Base-by-base conservation (phyloP, 2,888 invertebrate genomes). In the Zygogramma bicolorata region DNA sequence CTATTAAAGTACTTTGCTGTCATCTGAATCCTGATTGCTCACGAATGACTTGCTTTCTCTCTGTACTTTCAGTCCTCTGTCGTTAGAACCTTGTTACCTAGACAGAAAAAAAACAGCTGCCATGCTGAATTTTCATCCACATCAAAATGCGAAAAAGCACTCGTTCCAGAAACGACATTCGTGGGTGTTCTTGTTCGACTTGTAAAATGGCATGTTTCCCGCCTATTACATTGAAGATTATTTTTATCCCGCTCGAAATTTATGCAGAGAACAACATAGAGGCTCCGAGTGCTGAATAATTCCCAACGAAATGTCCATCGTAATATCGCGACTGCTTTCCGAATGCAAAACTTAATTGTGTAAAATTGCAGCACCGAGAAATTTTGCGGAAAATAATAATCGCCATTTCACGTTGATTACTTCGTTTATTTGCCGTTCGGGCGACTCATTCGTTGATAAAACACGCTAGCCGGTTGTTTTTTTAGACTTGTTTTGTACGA, bases 211-310 rank as follows among this genome's bases (percentile, higher is more conserved):
- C 84, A 83, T 84, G 84, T 82, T 84, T 84, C 82, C 80, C 83
- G 81, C 82, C 84, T 84, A 83, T 84, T 84, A 84, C 83, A 83
- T 83, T 81, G 81, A 81, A 84, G 82, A 83, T 84, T 84, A 84
- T 84, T 84, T 83, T 85, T 84, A 84, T 84, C 83, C 82, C 78
- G 81, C 82, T 82, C 82, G 81, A 83, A 83, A 83, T 80, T 79
- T 76, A 83, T 81, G 25, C 73, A 75, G 80, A 70, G 13, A 59
- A 67, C 38, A 83, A 75, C 82, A 81, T 81, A 69, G 82, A 80
- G 80, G 77, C 71, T 53, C 25, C 71, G 65, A 15, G 65, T 74
- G 70, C 75, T 65, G 79, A 76, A 77, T 62, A 71, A 73, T 71
- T 25, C 68, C 66, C 62, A 38, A 69, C 38, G 57, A 75, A 71